phyloP scores from a whole-genome alignment of 2,888 invertebrate species.

The Dorcus parallelipipedus region DNA sequence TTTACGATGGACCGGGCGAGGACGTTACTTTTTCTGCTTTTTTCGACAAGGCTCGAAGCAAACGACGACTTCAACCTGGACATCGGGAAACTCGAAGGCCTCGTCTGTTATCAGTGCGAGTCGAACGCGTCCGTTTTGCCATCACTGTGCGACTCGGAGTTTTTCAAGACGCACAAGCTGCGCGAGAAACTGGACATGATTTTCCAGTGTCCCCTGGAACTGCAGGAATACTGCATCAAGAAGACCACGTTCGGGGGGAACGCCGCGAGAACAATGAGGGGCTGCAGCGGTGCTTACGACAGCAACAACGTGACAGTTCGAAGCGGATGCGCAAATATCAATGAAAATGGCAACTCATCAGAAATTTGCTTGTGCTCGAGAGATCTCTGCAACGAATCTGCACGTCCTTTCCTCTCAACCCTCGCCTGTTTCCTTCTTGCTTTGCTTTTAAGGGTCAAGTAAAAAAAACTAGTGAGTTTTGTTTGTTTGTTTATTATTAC shows the following conservation, averaged over 20 bases:
- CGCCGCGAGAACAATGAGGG: conserved; percentile 20
- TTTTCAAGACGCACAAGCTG: conserved; percentile 21
- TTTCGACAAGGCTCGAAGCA: neutral
- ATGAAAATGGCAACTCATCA: conserved; percentile 9
- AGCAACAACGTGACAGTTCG: conserved; percentile 18
- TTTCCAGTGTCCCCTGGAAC: conserved; percentile 25
- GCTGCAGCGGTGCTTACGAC: conserved; percentile 25
- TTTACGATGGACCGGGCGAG: too few relatives aligned
- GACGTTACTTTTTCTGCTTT: too few relatives aligned
- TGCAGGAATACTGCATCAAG: conserved; percentile 25
- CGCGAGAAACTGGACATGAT: conserved; percentile 21
- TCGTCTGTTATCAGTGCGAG: conserved; percentile 28
- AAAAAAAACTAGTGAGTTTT: neutral
- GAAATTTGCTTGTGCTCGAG: conserved; percentile 22
- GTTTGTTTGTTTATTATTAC: neutral
- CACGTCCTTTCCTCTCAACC: too few relatives aligned
- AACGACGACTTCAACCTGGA: neutral
- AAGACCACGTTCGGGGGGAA: conserved; percentile 11
- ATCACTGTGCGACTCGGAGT: conserved; percentile 24
- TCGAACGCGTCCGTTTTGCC: conserved; percentile 19
- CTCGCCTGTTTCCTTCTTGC: too few relatives aligned
- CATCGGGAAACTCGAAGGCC: conserved; percentile 3
- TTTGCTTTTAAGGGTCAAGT: neutral
- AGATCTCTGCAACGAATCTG: conserved; percentile 20
- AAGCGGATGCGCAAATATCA: conserved; percentile 23